Conservation (phyloP, 1,140 invertebrate species). For the Cydia amplana region DNA sequence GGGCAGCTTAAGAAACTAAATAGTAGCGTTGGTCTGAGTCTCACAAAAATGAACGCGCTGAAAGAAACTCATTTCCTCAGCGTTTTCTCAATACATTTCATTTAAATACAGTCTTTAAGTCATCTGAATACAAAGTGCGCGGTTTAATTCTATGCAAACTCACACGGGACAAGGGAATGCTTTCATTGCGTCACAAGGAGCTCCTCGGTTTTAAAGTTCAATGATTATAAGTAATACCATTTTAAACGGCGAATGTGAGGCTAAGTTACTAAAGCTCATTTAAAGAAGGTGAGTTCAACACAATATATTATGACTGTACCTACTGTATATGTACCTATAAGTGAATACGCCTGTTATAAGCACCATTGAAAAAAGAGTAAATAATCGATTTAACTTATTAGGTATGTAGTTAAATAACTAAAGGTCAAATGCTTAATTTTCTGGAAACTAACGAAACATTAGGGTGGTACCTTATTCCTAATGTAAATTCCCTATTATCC, state of each 20-base stretch:
- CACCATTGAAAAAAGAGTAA: too few species aligned
- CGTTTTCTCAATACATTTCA: conserved; percentile 75
- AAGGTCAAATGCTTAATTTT: too few species aligned
- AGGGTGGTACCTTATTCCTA: too few species aligned
- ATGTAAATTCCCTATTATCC: background rate
- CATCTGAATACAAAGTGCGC: conserved; percentile 55
- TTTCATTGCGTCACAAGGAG: conserved; percentile 44
- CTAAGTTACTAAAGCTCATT: too few species aligned
- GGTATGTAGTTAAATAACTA: too few species aligned
- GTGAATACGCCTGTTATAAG: too few species aligned
- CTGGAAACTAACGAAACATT: too few species aligned
- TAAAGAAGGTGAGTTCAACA: too few species aligned
- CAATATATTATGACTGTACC: too few species aligned
- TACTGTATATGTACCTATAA: too few species aligned
- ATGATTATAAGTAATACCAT: background rate
- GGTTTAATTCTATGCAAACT: conserved; percentile 67
- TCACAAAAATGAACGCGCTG: conserved; percentile 65
- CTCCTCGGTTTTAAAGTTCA: background rate
- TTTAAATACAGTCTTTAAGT: conserved; percentile 68
- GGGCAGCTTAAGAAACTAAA: conserved; percentile 47
- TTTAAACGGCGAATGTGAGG: background rate
- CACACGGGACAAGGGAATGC: conserved; percentile 64
- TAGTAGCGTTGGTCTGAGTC: conserved; percentile 55
- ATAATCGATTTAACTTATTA: too few species aligned
- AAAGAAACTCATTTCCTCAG: conserved; percentile 75